Conservation (phyloP, 2,888 invertebrate species). For the Cecidostiba fungosa region DNA sequence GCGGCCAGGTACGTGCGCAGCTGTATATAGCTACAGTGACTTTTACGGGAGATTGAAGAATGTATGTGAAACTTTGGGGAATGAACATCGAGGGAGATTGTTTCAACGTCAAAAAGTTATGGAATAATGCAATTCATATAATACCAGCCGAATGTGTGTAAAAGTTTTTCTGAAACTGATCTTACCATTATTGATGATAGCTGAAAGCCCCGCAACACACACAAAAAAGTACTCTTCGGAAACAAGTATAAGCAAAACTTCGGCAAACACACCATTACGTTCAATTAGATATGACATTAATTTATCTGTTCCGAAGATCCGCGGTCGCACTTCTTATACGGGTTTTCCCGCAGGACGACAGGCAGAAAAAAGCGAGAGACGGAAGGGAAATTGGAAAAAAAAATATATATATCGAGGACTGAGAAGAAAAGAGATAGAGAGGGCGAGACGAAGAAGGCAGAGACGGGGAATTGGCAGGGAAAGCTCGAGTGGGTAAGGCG, state of each 20-base stretch:
- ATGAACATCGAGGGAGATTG: background rate
- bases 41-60: background rate
- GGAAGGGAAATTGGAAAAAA: background rate
- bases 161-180: background rate
- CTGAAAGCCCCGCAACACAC: background rate
- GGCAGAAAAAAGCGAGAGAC: background rate
- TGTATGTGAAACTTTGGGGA: background rate
- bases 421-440: background rate
- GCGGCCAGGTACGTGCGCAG: background rate
- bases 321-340: background rate
- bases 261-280: background rate
- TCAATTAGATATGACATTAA: background rate
- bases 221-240: background rate
- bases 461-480: constrained; percentile 39
- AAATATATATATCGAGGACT: background rate
- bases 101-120: background rate
- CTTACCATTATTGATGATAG: background rate
- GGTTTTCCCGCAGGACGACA: background rate
- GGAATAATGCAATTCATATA: background rate
- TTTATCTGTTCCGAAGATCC: background rate
- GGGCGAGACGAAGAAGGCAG: background rate
- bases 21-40: background rate
- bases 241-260: background rate
- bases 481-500: constrained; percentile 11
- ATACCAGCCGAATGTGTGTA: background rate